Evolutionary conservation across 92 coral and sea anemone genomes (phyloP).

Genomic region (Porites lobata): DNA sequence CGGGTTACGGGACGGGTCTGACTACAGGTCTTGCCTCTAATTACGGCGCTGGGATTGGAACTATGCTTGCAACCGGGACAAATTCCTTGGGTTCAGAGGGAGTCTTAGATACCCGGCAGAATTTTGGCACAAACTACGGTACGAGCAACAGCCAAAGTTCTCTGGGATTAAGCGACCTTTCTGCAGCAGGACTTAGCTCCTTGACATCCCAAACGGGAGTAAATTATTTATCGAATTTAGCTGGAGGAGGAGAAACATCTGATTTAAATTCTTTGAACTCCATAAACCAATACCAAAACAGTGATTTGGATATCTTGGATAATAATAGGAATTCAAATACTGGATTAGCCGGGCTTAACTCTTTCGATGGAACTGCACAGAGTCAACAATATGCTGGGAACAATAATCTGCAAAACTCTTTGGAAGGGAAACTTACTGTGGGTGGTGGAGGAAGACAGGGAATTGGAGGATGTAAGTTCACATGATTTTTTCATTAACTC

Average conservation of each 20-base stretch:
- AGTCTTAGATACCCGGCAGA: conserved; percentile 54
- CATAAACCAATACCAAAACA: conserved; percentile 34
- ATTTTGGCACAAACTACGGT: conserved; percentile 58
- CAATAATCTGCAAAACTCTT: conserved; percentile 19
- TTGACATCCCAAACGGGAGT: conserved; percentile 32
- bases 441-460: conserved; percentile 46
- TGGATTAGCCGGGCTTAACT: conserved; percentile 13
- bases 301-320: conserved; percentile 42
- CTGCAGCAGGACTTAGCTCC: conserved; percentile 30
- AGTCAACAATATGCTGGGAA: conserved; percentile 21
- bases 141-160: conserved; percentile 32
- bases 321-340: conserved; percentile 2
- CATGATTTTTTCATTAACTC: not conserved
- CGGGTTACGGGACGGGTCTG: conserved; percentile 21
- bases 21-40: not conserved
- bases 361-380: conserved; percentile 29
- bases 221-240: conserved; percentile 35
- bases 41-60: conserved; percentile 48
- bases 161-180: conserved; percentile 18
- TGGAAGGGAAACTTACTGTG: conserved; percentile 27
- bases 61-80: conserved; percentile 29
- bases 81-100: conserved; percentile 53
- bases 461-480: conserved; percentile 10
- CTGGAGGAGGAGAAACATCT: conserved; percentile 26
- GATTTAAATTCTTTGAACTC: conserved; percentile 37